A percentile compares a stretch with the other conserved stretches of the same genome.
These are phyloP conservation scores for Notiomystis cincta DNA, from an alignment of 2,113 vertebrate species.

Conservation along the genomic window DNA sequence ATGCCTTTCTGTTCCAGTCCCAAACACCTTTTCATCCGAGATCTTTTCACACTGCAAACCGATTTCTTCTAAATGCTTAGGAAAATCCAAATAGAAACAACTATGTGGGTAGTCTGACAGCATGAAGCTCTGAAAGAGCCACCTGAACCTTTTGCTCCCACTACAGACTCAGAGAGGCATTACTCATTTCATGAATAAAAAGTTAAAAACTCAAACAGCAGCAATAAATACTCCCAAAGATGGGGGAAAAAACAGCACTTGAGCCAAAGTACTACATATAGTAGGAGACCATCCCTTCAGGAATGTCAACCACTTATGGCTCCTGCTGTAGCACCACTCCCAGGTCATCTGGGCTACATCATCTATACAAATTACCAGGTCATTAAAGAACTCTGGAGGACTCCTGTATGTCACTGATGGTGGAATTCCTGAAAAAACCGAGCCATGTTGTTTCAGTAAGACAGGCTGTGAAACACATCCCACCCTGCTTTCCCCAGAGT, in stretches of 20 bases:
- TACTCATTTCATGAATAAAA: not conserved
- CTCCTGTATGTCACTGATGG: not conserved
- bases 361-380: not conserved
- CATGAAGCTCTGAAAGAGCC: not conserved
- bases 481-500: accelerated
- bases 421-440: not conserved
- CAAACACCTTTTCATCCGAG: not conserved
- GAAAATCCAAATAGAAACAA: not conserved
- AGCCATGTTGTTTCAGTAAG: not conserved
- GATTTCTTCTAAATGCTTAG: not conserved
- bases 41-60: not conserved
- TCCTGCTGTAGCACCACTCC: not conserved
- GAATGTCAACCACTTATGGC: not conserved
- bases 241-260: accelerated
- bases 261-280: not conserved
- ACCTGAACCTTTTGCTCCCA: not conserved
- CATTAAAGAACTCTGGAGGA: not conserved
- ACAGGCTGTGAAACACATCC: not conserved
- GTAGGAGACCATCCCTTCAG: not conserved
- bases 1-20: not conserved
- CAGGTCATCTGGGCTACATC: not conserved
- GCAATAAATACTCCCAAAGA: not conserved
- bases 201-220: not conserved
- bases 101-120: not conserved
- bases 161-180: not conserved